Conservation (phyloP, 2,888 invertebrate genomes). For the Drosophila kanekoi region DNA sequence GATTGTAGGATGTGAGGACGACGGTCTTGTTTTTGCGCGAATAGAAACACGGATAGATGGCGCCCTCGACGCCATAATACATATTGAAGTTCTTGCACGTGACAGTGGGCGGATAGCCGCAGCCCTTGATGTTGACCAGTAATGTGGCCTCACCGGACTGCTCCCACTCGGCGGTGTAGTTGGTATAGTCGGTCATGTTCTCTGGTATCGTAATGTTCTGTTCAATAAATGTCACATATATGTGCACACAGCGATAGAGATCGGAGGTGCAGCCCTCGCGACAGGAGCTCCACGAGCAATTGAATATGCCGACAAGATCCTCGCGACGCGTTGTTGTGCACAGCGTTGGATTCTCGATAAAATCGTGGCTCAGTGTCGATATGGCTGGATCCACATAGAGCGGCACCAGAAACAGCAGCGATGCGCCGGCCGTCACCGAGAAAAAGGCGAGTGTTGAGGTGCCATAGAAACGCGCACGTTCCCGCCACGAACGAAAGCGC, state of each 20-base stretch:
- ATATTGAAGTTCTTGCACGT: constrained; percentile 92
- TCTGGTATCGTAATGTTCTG: constrained; percentile 85
- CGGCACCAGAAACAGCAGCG: constrained; percentile 90
- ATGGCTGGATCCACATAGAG: constrained; percentile 94
- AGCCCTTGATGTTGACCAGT: constrained; percentile 95
- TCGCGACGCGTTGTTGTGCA: constrained; percentile 93
- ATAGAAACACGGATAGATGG: constrained; percentile 94
- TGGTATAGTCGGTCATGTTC: constrained; percentile 84
- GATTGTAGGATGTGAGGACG: constrained; percentile 93
- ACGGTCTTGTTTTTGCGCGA: constrained; percentile 93
- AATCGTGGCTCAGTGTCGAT: constrained; percentile 94
- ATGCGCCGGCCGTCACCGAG: constrained; percentile 90
- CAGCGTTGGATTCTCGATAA: constrained; percentile 93
- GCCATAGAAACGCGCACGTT: constrained; percentile 90
- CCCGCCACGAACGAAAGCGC: constrained; percentile 87
- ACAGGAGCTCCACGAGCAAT: constrained; percentile 96
- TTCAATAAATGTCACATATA: constrained; percentile 87
- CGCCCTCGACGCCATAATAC: constrained; percentile 90
- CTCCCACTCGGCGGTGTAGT: constrained; percentile 84
- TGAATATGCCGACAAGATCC: constrained; percentile 93
- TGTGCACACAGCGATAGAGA: constrained; percentile 89
- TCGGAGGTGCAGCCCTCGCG: constrained; percentile 95
- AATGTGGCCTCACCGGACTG: constrained; percentile 87
- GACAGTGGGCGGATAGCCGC: constrained; percentile 95
- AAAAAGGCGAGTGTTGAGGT: constrained; percentile 90